Evolutionary conservation across 1,140 invertebrate species (phyloP).

Genomic region (Meloidogyne floridensis): DNA sequence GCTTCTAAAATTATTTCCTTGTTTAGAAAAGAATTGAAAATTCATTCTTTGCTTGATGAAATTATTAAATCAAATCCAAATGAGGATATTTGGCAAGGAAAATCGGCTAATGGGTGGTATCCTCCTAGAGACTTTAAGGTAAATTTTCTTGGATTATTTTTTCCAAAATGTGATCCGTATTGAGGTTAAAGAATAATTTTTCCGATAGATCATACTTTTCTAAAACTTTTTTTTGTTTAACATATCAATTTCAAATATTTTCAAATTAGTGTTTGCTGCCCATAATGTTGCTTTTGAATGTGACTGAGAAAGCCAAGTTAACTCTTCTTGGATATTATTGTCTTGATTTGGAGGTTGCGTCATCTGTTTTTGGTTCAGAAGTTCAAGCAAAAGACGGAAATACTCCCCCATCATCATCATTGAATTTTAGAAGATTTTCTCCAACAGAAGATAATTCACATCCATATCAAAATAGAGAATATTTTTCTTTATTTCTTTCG

Average conservation of each 20-base stretch:
- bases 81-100: constrained; percentile 33
- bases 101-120: constrained; percentile 35
- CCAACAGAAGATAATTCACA: not conserved
- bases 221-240: too few species aligned
- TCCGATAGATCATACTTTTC: too few species aligned
- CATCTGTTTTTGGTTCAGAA: constrained; percentile 7
- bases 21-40: constrained; percentile 34
- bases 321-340: constrained; percentile 38
- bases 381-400: not conserved
- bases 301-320: constrained; percentile 33
- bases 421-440: not conserved
- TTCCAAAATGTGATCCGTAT: not conserved
- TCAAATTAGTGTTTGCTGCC: constrained; percentile 33
- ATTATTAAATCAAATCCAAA: constrained; percentile 30
- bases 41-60: constrained; percentile 28
- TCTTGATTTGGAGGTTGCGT: constrained; percentile 31
- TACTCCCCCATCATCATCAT: constrained; percentile 20
- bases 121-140: constrained; percentile 43
- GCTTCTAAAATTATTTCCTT: not conserved
- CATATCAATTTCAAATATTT: not conserved
- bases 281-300: constrained; percentile 34
- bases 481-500: constrained; percentile 33
- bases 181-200: too few species aligned
- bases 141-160: not conserved
- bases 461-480: constrained; percentile 26